These are phyloP conservation scores for Nycticebus coucang DNA, from an alignment of 2,113 vertebrate species.

Conservation along the genomic window DNA sequence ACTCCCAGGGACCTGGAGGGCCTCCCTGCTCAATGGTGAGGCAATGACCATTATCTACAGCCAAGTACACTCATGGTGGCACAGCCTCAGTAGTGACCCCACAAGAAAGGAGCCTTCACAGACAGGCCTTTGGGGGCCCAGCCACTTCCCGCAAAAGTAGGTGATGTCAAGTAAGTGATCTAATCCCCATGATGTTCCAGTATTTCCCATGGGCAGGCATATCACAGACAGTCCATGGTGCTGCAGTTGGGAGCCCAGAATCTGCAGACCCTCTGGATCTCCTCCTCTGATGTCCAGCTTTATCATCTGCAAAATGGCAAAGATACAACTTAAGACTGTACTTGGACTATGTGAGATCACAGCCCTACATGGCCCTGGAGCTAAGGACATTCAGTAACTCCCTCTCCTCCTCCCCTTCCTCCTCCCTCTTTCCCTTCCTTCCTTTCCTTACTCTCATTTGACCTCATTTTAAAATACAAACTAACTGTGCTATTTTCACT, in stretches of 20 bases:
- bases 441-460: background rate
- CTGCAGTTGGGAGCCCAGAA: too few species aligned
- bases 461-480: background rate
- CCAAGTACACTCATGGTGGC: fast-evolving
- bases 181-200: background rate
- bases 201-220: background rate
- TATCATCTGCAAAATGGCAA: background rate
- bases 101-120: too few species aligned
- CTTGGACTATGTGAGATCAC: too few species aligned
- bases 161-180: background rate
- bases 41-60: fast-evolving
- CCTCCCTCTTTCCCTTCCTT: too few species aligned
- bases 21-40: fast-evolving
- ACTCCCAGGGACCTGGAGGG: background rate
- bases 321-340: background rate
- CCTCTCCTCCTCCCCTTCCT: fast-evolving
- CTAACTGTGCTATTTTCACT: too few species aligned
- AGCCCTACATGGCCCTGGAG: too few species aligned
- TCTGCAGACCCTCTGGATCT: background rate
- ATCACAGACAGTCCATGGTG: background rate
- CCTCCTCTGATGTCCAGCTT: background rate
- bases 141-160: background rate
- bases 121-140: background rate
- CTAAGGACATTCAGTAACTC: too few species aligned
- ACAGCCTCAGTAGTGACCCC: background rate